Evolutionary conservation across 2,888 invertebrate genomes (phyloP).

Genomic region (Ceriagrion tenellum): DNA sequence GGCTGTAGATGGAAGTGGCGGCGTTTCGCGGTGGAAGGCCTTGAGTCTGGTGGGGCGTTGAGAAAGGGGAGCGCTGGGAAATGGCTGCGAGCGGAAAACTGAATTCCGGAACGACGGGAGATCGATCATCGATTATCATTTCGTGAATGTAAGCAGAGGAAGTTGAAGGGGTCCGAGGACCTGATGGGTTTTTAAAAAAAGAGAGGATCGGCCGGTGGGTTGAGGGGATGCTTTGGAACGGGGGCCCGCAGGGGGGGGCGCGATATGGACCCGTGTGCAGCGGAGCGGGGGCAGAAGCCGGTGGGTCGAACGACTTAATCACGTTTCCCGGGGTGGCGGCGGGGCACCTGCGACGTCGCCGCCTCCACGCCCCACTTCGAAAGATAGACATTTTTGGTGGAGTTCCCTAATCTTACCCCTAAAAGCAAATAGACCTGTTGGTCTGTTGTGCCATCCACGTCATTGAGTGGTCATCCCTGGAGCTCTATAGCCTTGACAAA

Average conservation of each 20-base stretch:
- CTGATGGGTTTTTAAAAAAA: neutral
- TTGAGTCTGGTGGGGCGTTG: neutral
- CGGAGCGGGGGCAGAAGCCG: neutral
- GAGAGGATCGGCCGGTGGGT: neutral
- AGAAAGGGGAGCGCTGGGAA: neutral
- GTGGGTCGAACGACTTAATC: slow-evolving; percentile 33
- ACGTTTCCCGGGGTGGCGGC: neutral
- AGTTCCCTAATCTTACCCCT: too few species aligned
- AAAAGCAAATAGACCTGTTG: too few species aligned
- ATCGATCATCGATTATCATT: slow-evolving; percentile 63
- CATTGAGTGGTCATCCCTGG: too few species aligned
- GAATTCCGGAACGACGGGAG: slow-evolving; percentile 40
- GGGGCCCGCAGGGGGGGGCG: neutral
- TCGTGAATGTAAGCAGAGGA: slow-evolving; percentile 44
- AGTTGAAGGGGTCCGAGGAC: neutral
- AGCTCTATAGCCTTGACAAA: too few species aligned
- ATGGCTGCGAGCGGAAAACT: slow-evolving; percentile 20
- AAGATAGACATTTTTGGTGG: too few species aligned
- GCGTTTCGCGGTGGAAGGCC: neutral
- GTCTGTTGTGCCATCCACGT: too few species aligned
- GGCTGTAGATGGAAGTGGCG: neutral
- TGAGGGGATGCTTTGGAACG: neutral
- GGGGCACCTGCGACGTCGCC: neutral
- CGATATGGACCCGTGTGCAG: too few species aligned
- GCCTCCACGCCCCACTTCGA: too few species aligned